Evolutionary conservation across 2,113 vertebrate genomes (phyloP).

Genomic region (Alethe diademata): DNA sequence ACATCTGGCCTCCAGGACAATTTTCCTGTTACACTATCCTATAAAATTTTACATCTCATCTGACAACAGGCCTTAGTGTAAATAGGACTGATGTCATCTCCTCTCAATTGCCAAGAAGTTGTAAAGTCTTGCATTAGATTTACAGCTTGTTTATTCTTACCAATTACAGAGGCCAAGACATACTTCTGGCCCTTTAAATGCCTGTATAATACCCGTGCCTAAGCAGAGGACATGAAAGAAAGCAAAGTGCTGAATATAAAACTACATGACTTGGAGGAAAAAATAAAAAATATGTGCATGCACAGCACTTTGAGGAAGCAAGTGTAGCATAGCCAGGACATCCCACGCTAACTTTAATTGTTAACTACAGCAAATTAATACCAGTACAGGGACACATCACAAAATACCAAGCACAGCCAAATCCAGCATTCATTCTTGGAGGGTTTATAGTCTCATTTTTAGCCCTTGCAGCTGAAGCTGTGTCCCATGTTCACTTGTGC

Average conservation of each 20-base stretch:
- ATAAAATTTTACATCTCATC: not conserved
- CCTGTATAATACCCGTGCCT: not conserved
- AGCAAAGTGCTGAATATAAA: slow-evolving; percentile 9
- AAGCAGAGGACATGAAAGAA: not conserved
- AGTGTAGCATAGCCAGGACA: not conserved
- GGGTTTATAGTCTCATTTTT: not conserved
- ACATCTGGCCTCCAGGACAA: not conserved
- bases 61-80: not conserved
- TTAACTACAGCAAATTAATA: not conserved
- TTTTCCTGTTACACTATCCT: not conserved
- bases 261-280: not conserved
- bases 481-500: not conserved
- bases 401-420: not conserved
- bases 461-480: not conserved
- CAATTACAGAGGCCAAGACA: not conserved
- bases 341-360: not conserved
- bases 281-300: not conserved
- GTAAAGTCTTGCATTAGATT: not conserved
- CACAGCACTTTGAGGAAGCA: not conserved
- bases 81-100: slow-evolving; percentile 21
- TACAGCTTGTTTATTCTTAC: slow-evolving; percentile 23
- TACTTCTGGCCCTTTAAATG: not conserved
- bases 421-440: not conserved
- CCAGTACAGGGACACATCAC: not conserved
- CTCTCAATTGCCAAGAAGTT: not conserved